Evolutionary conservation across 1,140 invertebrate species (phyloP).

Genomic region (Archivesica marissinica): DNA sequence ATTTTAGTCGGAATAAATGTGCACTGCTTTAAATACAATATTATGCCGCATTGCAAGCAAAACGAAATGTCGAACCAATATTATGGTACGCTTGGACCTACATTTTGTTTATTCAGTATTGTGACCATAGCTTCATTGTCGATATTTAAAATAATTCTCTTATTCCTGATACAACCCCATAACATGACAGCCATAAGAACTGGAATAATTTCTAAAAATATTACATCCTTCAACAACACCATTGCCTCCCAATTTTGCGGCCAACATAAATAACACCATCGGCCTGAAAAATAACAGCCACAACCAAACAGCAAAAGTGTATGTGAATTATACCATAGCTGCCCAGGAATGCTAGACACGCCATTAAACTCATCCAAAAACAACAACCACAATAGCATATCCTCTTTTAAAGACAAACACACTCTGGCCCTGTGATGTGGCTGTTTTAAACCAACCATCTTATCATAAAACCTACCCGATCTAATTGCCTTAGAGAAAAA

Average conservation of each 20-base stretch:
- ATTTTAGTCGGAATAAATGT: constrained; percentile 32
- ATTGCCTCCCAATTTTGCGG: not conserved
- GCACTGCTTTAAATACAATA: constrained; percentile 50
- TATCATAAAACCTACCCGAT: constrained; percentile 33
- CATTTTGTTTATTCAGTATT: constrained; percentile 52
- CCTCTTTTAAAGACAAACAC: not conserved
- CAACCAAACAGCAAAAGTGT: constrained; percentile 14
- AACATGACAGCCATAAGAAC: constrained; percentile 49
- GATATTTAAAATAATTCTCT: constrained; percentile 43
- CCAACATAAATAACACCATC: constrained; percentile 32
- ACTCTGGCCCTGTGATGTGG: constrained; percentile 6
- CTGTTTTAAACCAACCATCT: not conserved
- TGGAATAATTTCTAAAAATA: constrained; percentile 58
- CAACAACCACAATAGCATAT: constrained; percentile 32
- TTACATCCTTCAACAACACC: constrained; percentile 31
- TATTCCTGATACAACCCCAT: not conserved
- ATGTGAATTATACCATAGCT: not conserved
- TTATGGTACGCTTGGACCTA: constrained; percentile 51
- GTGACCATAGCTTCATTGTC: constrained; percentile 58
- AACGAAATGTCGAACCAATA: constrained; percentile 42
- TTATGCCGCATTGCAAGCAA: constrained; percentile 28
- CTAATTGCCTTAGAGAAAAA: constrained; percentile 19
- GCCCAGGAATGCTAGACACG: not conserved
- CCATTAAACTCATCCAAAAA: constrained; percentile 58
- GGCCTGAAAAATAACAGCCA: constrained; percentile 2